These are phyloP conservation scores for Siphonodentalium dalli DNA, from an alignment of 2,888 invertebrate species.

Conservation along the genomic window DNA sequence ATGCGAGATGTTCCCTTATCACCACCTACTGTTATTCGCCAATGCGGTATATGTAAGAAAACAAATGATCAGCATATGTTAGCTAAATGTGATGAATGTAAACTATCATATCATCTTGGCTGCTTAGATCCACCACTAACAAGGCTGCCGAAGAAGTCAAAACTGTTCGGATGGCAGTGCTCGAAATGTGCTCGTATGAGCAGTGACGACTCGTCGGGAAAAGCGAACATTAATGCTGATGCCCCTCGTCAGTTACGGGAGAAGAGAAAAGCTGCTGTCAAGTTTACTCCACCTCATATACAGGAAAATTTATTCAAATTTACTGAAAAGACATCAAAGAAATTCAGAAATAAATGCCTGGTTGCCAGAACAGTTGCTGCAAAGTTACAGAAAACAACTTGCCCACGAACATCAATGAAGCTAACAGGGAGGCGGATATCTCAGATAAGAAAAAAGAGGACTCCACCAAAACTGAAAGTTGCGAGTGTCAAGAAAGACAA, in stretches of 20 bases:
- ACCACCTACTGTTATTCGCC: conserved; percentile 47
- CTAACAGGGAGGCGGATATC: too few relatives aligned
- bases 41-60: conserved; percentile 85
- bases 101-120: conserved; percentile 88
- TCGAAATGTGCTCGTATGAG: conserved; percentile 76
- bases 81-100: conserved; percentile 94
- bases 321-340: too few relatives aligned
- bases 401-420: too few relatives aligned
- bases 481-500: too few relatives aligned
- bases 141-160: conserved; percentile 94
- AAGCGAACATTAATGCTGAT: conserved; percentile 66
- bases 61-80: conserved; percentile 90
- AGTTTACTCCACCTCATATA: too few relatives aligned
- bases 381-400: too few relatives aligned
- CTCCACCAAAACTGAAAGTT: too few relatives aligned
- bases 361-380: too few relatives aligned
- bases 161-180: conserved; percentile 95
- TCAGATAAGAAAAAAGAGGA: too few relatives aligned
- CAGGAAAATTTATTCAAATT: too few relatives aligned
- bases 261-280: conserved; percentile 66
- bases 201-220: conserved; percentile 48
- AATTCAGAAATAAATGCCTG: too few relatives aligned
- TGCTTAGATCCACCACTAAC: conserved; percentile 93
- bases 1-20: conserved; percentile 45
- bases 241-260: conserved; percentile 85